Conservation (phyloP, 2,113 vertebrate species). For the Pleuronectes platessa region DNA sequence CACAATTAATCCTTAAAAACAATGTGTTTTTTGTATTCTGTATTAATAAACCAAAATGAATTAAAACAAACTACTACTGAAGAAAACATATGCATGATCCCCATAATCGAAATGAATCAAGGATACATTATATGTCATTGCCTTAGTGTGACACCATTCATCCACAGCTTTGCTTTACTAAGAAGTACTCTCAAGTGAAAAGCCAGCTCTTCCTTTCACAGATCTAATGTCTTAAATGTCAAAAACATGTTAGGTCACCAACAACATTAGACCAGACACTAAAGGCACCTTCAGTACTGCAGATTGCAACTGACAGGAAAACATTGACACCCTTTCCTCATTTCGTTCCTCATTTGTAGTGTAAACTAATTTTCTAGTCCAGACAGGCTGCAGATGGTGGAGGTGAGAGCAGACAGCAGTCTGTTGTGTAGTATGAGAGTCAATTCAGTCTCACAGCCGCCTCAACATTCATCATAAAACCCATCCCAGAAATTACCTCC, state of each 20-base stretch:
- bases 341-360: conserved; percentile 3
- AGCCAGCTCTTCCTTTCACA: not conserved
- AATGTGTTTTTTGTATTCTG: not conserved
- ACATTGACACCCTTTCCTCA: not conserved
- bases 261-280: conserved; percentile 19
- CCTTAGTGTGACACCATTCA: not conserved
- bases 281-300: conserved; percentile 10
- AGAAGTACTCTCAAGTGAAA: conserved; percentile 5
- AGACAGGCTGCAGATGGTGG: conserved; percentile 9
- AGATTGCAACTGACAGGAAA: conserved; percentile 3
- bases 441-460: not conserved
- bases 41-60: not conserved
- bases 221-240: conserved; percentile 40
- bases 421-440: too few relatives aligned
- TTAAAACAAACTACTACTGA: not conserved
- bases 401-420: conserved; percentile 13
- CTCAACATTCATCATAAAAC: not conserved
- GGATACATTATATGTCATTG: not conserved
- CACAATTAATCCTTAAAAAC: not conserved
- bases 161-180: conserved; percentile 2
- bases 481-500: conserved; percentile 25
- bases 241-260: conserved; percentile 43
- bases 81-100: conserved; percentile 3
- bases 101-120: not conserved
- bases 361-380: conserved; percentile 6